phyloP scores from a whole-genome alignment of 2,888 invertebrate species.

The Pocota personata region DNA sequence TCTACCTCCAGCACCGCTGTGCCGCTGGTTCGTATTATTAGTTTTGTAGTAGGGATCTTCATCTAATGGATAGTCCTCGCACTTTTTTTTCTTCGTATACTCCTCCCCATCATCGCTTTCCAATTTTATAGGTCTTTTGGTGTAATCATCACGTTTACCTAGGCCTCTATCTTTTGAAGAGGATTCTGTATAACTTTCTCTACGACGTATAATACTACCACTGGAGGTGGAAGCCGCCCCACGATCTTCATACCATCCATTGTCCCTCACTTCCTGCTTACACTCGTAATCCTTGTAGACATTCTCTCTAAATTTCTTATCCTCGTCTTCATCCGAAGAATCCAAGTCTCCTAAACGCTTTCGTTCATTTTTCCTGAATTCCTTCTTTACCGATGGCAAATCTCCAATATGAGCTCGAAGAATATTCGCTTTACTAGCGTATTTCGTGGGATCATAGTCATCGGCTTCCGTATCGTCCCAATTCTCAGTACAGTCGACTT shows the following conservation, averaged over 20 bases:
- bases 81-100: neutral
- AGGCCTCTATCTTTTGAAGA: conserved; percentile 2
- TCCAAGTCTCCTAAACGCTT: conserved; percentile 75
- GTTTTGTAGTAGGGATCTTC: conserved; percentile 35
- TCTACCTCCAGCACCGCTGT: neutral
- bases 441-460: conserved; percentile 78
- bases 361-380: conserved; percentile 78
- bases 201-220: neutral
- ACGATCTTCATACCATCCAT: conserved; percentile 35
- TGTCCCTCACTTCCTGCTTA: conserved; percentile 5
- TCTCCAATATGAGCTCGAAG: conserved; percentile 77
- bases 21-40: neutral
- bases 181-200: neutral
- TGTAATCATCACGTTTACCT: neutral
- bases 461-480: conserved; percentile 76
- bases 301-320: conserved; percentile 9
- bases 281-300: conserved; percentile 18
- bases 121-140: neutral
- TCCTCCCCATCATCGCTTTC: neutral
- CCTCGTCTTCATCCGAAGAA: conserved; percentile 50
- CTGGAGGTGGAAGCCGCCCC: neutral
- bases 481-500: conserved; percentile 75
- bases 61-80: conserved; percentile 2
- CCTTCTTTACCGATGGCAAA: conserved; percentile 77
- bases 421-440: conserved; percentile 76